Evolutionary conservation across 2,113 vertebrate genomes (phyloP).

Genomic region (Poeciliopsis turrubarensis): DNA sequence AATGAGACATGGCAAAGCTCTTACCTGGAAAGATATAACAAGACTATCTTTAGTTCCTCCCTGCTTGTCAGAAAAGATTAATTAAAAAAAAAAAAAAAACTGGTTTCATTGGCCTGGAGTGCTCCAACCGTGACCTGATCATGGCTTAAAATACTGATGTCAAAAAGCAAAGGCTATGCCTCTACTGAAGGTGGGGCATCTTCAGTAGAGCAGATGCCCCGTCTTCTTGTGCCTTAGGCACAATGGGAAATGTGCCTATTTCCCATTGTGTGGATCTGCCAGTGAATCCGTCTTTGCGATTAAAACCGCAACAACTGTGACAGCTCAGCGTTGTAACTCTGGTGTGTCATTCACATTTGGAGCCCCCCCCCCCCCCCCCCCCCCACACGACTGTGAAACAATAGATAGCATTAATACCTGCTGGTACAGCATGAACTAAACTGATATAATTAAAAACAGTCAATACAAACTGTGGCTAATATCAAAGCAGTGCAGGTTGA

Average conservation of each 20-base stretch:
- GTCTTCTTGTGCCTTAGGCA: too few relatives aligned
- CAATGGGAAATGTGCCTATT: too few relatives aligned
- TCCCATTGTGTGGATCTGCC: not conserved
- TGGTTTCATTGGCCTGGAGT: not conserved
- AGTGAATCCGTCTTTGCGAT: not conserved
- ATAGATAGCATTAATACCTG: not conserved
- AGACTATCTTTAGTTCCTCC: not conserved
- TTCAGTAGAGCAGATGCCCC: too few relatives aligned
- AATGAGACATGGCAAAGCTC: constrained; percentile 3
- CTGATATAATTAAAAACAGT: not conserved
- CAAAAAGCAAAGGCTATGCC: not conserved
- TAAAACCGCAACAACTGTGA: not conserved
- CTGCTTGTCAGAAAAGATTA: not conserved
- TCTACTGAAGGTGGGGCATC: not conserved
- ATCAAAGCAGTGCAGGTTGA: not conserved
- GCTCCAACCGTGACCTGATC: not conserved
- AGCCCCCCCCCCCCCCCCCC: not conserved
- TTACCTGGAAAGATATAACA: not conserved
- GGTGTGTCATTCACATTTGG: not conserved
- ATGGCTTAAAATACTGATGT: not conserved
- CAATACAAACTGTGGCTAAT: not conserved
- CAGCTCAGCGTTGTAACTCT: not conserved
- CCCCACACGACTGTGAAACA: not conserved
- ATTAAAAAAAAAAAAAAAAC: not conserved
- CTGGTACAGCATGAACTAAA: not conserved